Percentiles rank a stretch among this genome's conserved stretches.
phyloP scores from a whole-genome alignment of 2,797 vertebrate genomes.

The Squalus acanthias region DNA sequence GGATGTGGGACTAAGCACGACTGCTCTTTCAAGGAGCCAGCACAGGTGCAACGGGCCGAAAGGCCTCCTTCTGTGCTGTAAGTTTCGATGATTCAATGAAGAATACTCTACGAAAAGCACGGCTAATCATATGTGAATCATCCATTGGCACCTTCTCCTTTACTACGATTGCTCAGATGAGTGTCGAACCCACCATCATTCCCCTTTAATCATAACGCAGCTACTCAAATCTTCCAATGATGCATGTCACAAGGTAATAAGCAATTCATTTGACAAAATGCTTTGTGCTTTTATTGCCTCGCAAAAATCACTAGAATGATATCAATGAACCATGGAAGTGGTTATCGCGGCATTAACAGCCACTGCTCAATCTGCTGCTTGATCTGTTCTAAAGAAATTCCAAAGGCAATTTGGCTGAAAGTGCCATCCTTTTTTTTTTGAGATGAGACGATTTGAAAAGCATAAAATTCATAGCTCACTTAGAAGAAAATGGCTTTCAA shows the following conservation, averaged over 20 bases:
- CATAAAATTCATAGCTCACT: conserved; percentile 22
- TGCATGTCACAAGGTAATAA: conserved; percentile 39
- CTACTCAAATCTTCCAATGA: conserved; percentile 39
- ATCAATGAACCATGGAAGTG: conserved; percentile 42
- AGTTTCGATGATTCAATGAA: neutral
- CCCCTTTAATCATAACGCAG: neutral
- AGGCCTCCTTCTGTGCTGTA: too few species aligned
- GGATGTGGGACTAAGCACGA: neutral
- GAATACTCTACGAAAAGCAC: neutral
- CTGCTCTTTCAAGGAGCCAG: too few species aligned
- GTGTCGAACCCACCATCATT: neutral
- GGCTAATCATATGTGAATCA: neutral
- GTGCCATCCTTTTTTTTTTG: conserved; percentile 31
- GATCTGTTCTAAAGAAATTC: conserved; percentile 39
- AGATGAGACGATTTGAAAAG: conserved; percentile 31
- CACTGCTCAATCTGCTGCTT: conserved; percentile 38
- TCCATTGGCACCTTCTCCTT: neutral
- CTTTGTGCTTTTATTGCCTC: conserved; percentile 42
- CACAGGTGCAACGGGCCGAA: neutral
- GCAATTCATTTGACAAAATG: conserved; percentile 41
- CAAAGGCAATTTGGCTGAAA: conserved; percentile 40
- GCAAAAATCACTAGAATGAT: conserved; percentile 41
- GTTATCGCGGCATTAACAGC: conserved; percentile 40
- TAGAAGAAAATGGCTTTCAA: conserved; percentile 24
- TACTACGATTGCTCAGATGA: neutral